Evolutionary conservation across 2,888 invertebrate species (phyloP).

Genomic region (Laspeyria flexula): DNA sequence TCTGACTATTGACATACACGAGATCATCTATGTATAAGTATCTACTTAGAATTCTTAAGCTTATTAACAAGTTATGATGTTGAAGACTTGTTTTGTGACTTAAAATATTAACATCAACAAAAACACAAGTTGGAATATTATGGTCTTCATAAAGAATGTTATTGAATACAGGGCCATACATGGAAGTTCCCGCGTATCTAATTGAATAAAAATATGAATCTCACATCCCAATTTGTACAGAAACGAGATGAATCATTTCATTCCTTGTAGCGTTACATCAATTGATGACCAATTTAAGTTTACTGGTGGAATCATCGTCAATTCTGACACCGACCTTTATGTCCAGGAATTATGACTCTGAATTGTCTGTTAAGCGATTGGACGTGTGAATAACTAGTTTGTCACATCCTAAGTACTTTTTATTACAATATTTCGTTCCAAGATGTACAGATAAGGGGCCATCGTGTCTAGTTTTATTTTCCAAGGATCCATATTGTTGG

Average conservation of each 20-base stretch:
- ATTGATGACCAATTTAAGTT: slow-evolving; percentile 53
- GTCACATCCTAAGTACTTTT: slow-evolving; percentile 66
- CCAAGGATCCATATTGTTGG: slow-evolving; percentile 70
- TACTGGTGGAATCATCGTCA: slow-evolving; percentile 47
- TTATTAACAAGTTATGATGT: slow-evolving; percentile 65
- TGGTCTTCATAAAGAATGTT: slow-evolving; percentile 45
- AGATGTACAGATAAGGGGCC: slow-evolving; percentile 73
- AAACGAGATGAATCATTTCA: slow-evolving; percentile 75
- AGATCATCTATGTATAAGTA: slow-evolving; percentile 56
- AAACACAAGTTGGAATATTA: slow-evolving; percentile 42
- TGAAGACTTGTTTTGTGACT: slow-evolving; percentile 53
- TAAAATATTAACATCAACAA: slow-evolving; percentile 47
- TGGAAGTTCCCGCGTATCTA: slow-evolving; percentile 70
- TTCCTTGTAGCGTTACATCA: slow-evolving; percentile 70
- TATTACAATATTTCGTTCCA: slow-evolving; percentile 73
- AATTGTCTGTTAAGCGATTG: slow-evolving; percentile 45
- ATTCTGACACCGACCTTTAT: slow-evolving; percentile 53
- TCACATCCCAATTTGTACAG: slow-evolving; percentile 73
- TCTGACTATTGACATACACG: slow-evolving; percentile 72
- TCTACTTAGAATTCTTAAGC: slow-evolving; percentile 64
- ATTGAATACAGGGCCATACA: slow-evolving; percentile 61
- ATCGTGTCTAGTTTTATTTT: slow-evolving; percentile 69
- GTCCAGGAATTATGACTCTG: slow-evolving; percentile 54
- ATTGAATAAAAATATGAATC: slow-evolving; percentile 80
- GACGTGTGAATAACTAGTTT: slow-evolving; percentile 40